Percentiles rank a stretch among this genome's conserved stretches.
Conservation (phyloP, 1,140 invertebrate genomes). For the Hormaphis cornu region DNA sequence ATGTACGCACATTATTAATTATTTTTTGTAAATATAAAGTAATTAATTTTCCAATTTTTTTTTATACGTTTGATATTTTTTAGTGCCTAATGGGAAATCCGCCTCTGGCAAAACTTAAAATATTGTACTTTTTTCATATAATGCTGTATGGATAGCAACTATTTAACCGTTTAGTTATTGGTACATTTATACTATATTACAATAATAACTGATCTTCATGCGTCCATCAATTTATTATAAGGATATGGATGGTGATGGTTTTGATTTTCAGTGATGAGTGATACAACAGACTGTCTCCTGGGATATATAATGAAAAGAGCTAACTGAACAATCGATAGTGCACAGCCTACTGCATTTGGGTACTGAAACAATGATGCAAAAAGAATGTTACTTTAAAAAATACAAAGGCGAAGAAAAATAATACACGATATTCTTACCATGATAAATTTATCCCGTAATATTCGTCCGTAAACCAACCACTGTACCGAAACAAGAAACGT, state of each 20-base stretch:
- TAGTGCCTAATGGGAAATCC: no score
- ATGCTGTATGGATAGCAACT: neutral
- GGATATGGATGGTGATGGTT: neutral
- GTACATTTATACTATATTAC: neutral
- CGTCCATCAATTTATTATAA: neutral
- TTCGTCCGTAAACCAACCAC: slow-evolving; percentile 12
- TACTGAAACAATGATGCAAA: neutral
- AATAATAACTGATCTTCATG: neutral
- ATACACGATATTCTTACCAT: no score
- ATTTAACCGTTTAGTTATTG: neutral
- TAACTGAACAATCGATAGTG: neutral
- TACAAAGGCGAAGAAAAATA: no score
- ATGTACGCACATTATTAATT: no score
- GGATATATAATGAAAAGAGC: slow-evolving; percentile 2
- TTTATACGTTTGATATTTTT: no score
- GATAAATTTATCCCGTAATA: slow-evolving; percentile 18
- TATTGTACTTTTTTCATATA: neutral
- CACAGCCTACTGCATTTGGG: slow-evolving; percentile 6
- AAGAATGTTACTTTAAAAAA: neutral
- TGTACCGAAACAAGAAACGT: slow-evolving; percentile 17
- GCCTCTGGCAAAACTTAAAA: no score
- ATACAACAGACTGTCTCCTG: neutral
- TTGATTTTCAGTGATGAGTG: neutral
- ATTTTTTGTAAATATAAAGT: no score
- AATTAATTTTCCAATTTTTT: no score